phyloP scores from a whole-genome alignment of 1,140 invertebrate species.

The Pogonus chalceus region DNA sequence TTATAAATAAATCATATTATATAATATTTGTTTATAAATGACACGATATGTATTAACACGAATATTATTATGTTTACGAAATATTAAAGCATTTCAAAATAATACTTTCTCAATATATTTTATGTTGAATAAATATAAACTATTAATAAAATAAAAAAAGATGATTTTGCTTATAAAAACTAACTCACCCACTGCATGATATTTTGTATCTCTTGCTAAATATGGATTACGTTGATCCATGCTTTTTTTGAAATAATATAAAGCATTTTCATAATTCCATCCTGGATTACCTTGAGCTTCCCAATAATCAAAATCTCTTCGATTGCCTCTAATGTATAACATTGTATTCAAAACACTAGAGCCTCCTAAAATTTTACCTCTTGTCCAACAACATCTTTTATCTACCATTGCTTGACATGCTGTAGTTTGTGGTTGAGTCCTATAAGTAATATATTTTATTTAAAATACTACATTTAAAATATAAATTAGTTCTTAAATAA shows the following conservation, averaged over 20 bases:
- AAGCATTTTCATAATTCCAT: slow-evolving; percentile 80
- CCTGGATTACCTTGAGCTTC: slow-evolving; percentile 73
- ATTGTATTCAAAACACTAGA: slow-evolving; percentile 80
- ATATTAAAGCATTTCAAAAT: too few species aligned
- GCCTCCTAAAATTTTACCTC: slow-evolving; percentile 78
- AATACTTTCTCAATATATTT: too few species aligned
- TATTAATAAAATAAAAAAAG: not conserved
- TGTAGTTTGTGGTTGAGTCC: slow-evolving; percentile 71
- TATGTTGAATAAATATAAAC: too few species aligned
- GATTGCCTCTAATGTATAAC: slow-evolving; percentile 88
- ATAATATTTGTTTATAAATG: too few species aligned
- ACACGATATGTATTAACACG: too few species aligned
- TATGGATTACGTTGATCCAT: slow-evolving; percentile 76
- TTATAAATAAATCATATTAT: too few species aligned
- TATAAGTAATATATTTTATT: slow-evolving; percentile 33
- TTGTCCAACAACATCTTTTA: slow-evolving; percentile 70
- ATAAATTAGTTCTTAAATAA: not conserved
- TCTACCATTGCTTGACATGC: slow-evolving; percentile 79
- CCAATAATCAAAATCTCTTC: slow-evolving; percentile 85
- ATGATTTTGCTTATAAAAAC: not conserved
- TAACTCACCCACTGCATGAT: slow-evolving; percentile 55
- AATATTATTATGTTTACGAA: too few species aligned
- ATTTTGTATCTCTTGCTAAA: slow-evolving; percentile 54
- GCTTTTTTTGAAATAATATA: slow-evolving; percentile 82
- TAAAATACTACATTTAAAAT: not conserved